These are phyloP conservation scores for Barbus barbus DNA, from an alignment of 2,113 vertebrate genomes.

Conservation along the genomic window DNA sequence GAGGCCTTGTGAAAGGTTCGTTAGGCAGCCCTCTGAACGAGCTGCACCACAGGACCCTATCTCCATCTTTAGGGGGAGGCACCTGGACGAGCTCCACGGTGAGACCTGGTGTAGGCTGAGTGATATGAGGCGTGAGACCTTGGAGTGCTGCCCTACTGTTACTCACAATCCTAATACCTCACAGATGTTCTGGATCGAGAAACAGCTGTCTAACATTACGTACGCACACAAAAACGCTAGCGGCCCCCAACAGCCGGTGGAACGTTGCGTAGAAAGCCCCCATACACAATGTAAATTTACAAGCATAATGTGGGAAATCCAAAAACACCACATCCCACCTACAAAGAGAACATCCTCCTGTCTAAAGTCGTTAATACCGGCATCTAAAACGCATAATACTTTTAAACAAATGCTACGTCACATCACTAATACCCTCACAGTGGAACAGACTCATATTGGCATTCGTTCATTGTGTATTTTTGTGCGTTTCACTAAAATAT, in stretches of 20 bases:
- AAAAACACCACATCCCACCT: background rate
- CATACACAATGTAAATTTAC: background rate
- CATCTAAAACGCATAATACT: background rate
- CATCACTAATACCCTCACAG: background rate
- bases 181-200: slow-evolving; percentile 39
- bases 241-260: background rate
- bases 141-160: slow-evolving; percentile 39
- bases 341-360: background rate
- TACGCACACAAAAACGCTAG: slow-evolving; percentile 35
- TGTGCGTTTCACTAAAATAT: slow-evolving; percentile 9
- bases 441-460: background rate
- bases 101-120: slow-evolving; percentile 17
- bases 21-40: slow-evolving; percentile 19
- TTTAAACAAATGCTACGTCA: background rate
- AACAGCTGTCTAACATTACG: slow-evolving; percentile 37
- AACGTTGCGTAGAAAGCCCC: background rate
- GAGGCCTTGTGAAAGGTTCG: background rate
- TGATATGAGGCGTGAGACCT: slow-evolving; percentile 37
- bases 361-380: background rate
- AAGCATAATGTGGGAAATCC: background rate
- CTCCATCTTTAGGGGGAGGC: slow-evolving; percentile 9
- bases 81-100: slow-evolving; percentile 13
- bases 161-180: slow-evolving; percentile 40
- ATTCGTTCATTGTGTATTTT: background rate
- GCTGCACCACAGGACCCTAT: slow-evolving; percentile 5